Percentiles rank a stretch among this genome's conserved stretches.
Evolutionary conservation across 2,797 vertebrate genomes (phyloP).

Genomic region (Mormyrops attenuatus): DNA sequence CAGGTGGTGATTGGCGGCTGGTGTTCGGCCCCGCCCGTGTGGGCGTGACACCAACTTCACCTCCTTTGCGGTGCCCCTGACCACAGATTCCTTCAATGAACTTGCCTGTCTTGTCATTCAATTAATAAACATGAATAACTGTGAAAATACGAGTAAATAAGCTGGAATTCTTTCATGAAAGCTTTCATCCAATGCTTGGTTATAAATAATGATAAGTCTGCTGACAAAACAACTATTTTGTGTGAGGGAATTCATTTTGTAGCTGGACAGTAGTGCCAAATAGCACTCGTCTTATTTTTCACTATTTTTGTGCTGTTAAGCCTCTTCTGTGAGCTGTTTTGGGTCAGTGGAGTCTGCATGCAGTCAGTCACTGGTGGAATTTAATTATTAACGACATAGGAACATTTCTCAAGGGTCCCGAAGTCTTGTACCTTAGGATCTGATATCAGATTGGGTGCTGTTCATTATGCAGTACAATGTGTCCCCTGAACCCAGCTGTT

Average conservation of each 20-base stretch:
- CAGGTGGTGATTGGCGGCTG: no score
- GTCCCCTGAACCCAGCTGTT: conserved; percentile 12
- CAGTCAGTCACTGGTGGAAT: background rate
- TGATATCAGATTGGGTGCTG: conserved; percentile 55
- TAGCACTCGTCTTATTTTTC: background rate
- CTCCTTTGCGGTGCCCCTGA: background rate
- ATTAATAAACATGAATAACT: background rate
- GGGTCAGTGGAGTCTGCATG: background rate
- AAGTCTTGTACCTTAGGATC: conserved; percentile 60
- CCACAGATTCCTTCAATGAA: background rate
- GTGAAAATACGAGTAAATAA: background rate
- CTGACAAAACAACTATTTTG: background rate
- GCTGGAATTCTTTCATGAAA: background rate
- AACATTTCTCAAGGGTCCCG: conserved; percentile 52
- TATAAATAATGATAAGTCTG: background rate
- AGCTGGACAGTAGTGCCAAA: background rate
- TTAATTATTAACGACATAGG: conserved; percentile 55
- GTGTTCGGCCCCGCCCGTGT: no score
- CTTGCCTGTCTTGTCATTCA: background rate
- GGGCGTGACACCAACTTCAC: background rate
- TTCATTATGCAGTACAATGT: conserved; percentile 43
- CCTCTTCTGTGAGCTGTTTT: background rate
- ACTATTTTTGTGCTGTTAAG: background rate
- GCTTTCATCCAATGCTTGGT: background rate
- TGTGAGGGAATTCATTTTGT: background rate